Evolutionary conservation across 2,888 invertebrate genomes (phyloP).

Genomic region (Drosophila meridiana): DNA sequence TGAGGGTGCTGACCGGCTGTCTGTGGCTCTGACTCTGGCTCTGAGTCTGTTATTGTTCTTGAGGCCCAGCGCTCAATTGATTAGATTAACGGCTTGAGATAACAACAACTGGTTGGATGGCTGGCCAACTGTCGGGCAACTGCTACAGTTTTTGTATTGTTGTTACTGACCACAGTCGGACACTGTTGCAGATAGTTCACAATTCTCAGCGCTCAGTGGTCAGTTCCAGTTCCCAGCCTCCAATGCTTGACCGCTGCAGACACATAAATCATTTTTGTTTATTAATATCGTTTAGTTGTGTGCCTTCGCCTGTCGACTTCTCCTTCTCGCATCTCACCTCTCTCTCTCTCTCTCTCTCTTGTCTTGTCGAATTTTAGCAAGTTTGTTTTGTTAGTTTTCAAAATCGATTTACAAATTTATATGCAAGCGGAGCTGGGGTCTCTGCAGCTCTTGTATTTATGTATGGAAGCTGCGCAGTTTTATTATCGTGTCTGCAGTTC

Average conservation of each 20-base stretch:
- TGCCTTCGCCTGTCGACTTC: constrained; percentile 19
- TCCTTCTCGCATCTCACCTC: neutral
- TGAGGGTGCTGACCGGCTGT: constrained; percentile 36
- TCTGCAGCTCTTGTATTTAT: constrained; percentile 2
- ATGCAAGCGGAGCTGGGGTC: constrained; percentile 36
- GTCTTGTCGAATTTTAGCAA: constrained; percentile 55
- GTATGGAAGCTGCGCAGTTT: constrained; percentile 8
- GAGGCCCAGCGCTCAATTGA: constrained; percentile 50
- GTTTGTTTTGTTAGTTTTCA: constrained; percentile 71
- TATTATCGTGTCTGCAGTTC: constrained; percentile 11
- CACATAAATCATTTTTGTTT: constrained; percentile 76
- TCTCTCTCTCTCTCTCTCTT: neutral
- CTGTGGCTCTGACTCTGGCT: too few relatives aligned
- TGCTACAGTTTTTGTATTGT: constrained; percentile 53
- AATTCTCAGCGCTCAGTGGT: constrained; percentile 22
- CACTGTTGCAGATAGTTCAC: constrained; percentile 25
- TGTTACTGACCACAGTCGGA: constrained; percentile 38
- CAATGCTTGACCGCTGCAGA: constrained; percentile 50
- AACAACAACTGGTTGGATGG: constrained; percentile 27
- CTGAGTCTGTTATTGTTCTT: constrained; percentile 27
- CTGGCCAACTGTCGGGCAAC: constrained; percentile 14
- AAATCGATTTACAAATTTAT: constrained; percentile 70
- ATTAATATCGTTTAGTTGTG: constrained; percentile 65
- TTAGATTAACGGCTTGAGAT: constrained; percentile 67
- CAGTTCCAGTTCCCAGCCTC: constrained; percentile 22